Percentiles rank a stretch among this genome's conserved stretches.
Evolutionary conservation across 2,797 vertebrate species (phyloP).

Genomic region (Aldrovandia affinis): DNA sequence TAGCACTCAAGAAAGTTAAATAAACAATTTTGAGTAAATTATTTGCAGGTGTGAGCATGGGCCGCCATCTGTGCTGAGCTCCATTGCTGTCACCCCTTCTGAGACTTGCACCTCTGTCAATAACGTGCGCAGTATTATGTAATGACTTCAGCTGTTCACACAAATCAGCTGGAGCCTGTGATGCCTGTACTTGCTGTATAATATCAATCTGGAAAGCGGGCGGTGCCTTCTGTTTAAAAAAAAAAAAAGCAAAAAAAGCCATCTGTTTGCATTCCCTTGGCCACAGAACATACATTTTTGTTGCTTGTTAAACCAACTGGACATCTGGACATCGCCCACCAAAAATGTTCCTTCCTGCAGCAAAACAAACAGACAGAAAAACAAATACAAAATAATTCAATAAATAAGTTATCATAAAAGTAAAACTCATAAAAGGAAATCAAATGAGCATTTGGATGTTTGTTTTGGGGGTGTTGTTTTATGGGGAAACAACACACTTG

Average conservation of each 20-base stretch:
- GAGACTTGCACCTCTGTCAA: slow-evolving; percentile 48
- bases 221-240: background rate
- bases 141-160: slow-evolving; percentile 72
- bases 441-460: too few relatives aligned
- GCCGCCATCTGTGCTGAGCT: slow-evolving; percentile 66
- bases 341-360: background rate
- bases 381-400: background rate
- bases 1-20: slow-evolving; percentile 78
- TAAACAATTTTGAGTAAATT: slow-evolving; percentile 79
- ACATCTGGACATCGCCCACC: background rate
- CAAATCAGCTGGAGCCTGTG: slow-evolving; percentile 53
- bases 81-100: slow-evolving; percentile 52
- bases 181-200: slow-evolving; percentile 13
- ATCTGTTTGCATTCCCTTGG: background rate
- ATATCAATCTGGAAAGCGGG: slow-evolving; percentile 33
- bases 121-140: slow-evolving; percentile 65
- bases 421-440: background rate
- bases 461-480: background rate
- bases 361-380: background rate
- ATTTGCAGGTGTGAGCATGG: slow-evolving; percentile 78
- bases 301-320: background rate
- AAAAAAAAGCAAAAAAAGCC: background rate
- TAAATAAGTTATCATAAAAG: background rate
- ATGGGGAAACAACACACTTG: background rate
- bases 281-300: background rate